Percentiles rank a stretch among this genome's conserved stretches.
Conservation (phyloP, 2,888 invertebrate genomes). For the Protophormia terraenovae region DNA sequence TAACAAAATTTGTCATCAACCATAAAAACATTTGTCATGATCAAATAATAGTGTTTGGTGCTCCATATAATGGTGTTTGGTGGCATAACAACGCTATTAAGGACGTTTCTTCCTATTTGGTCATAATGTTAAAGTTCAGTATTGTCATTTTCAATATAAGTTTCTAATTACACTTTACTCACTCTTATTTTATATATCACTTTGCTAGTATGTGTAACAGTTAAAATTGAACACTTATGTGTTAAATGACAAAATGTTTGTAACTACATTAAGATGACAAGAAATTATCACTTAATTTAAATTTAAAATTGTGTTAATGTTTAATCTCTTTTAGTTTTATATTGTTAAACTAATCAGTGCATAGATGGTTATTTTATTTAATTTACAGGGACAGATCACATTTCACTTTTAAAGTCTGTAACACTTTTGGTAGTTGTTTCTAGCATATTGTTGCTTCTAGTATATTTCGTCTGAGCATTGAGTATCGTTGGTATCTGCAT, state of each 20-base stretch:
- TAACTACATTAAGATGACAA: background rate
- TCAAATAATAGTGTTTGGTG: background rate
- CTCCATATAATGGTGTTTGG: background rate
- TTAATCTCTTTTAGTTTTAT: background rate
- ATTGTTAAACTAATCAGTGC: constrained; percentile 57
- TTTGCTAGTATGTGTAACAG: no score
- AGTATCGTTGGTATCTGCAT: background rate
- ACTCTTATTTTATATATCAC: no score
- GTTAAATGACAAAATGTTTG: background rate
- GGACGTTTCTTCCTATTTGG: background rate
- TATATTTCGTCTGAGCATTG: background rate
- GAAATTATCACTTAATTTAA: constrained; percentile 24
- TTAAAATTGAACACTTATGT: no score
- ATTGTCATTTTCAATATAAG: background rate
- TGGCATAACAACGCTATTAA: no score
- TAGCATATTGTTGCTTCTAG: background rate
- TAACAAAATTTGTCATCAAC: no score
- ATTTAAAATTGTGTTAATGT: background rate
- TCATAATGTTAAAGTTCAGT: background rate
- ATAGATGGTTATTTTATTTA: constrained; percentile 23
- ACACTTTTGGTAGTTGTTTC: background rate
- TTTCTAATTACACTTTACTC: background rate
- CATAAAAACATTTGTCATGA: no score
- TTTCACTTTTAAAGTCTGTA: constrained; percentile 28
- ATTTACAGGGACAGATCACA: constrained; percentile 37